phyloP scores from a whole-genome alignment of 2,888 invertebrate species.

The Ormyrus nitidulus region DNA sequence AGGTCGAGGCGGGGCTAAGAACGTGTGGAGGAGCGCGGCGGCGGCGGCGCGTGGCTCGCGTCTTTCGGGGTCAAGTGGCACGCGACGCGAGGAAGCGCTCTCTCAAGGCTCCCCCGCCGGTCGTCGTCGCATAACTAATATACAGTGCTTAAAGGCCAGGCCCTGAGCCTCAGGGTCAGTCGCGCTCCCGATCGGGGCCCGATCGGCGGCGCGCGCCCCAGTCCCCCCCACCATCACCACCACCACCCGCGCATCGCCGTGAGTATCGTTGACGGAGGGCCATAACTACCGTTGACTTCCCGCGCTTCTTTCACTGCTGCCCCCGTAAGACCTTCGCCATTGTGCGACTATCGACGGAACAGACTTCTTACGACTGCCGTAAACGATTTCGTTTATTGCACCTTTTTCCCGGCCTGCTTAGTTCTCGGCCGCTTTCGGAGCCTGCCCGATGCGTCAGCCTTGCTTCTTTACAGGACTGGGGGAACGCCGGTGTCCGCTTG shows the following conservation, averaged over 20 bases:
- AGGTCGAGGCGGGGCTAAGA: background rate
- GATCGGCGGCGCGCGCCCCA: background rate
- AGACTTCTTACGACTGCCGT: constrained; percentile 45
- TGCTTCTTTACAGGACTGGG: too few species aligned
- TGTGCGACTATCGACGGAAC: constrained; percentile 24
- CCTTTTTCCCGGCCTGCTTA: constrained; percentile 21
- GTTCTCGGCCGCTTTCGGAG: background rate
- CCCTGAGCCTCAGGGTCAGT: constrained; percentile 61
- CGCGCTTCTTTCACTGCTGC: constrained; percentile 21
- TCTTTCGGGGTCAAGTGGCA: constrained; percentile 44
- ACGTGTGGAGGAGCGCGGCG: background rate
- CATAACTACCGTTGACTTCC: constrained; percentile 45
- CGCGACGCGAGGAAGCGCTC: constrained; percentile 50
- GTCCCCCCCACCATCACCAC: background rate
- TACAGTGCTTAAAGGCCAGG: constrained; percentile 22
- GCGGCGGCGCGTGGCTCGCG: constrained; percentile 1
- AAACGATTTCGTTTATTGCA: constrained; percentile 54
- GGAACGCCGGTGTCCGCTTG: too few species aligned
- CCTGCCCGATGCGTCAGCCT: too few species aligned
- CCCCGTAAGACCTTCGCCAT: constrained; percentile 42
- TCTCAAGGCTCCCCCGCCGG: constrained; percentile 32
- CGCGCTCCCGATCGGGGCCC: constrained; percentile 60
- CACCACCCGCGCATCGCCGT: background rate
- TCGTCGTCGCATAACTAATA: constrained; percentile 21
- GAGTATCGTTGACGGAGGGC: background rate